Evolutionary conservation across 1,140 invertebrate genomes (phyloP).

Genomic region (Lutraria rhynchaena): DNA sequence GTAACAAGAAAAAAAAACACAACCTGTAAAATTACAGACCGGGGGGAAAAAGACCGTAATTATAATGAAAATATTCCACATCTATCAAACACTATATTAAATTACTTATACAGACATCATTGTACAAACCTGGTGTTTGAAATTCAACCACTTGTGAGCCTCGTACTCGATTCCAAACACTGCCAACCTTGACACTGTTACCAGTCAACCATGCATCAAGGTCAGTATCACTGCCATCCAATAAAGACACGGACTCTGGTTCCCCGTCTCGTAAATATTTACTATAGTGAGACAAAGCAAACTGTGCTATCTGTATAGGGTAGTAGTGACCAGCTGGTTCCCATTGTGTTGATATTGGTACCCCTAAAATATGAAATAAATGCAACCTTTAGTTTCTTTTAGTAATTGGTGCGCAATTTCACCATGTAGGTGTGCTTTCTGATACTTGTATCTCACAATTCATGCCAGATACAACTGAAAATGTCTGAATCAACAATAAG

Average conservation of each 20-base stretch:
- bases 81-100: too few species aligned
- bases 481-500: too few species aligned
- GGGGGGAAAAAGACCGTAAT: too few species aligned
- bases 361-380: slow-evolving; percentile 83
- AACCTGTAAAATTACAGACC: too few species aligned
- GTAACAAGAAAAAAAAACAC: too few species aligned
- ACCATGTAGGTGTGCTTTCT: too few species aligned
- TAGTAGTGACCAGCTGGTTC: slow-evolving; percentile 95
- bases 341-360: slow-evolving; percentile 98
- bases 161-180: slow-evolving; percentile 51
- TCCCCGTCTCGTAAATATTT: slow-evolving; percentile 86
- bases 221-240: slow-evolving; percentile 86
- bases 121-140: slow-evolving; percentile 77
- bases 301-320: slow-evolving; percentile 99
- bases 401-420: too few species aligned
- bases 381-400: too few species aligned
- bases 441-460: too few species aligned
- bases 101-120: too few species aligned
- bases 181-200: slow-evolving; percentile 5
- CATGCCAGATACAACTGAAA: too few species aligned
- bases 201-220: slow-evolving; percentile 69
- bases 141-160: slow-evolving; percentile 75
- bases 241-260: slow-evolving; percentile 78
- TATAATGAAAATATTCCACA: too few species aligned
- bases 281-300: slow-evolving; percentile 97